These are phyloP conservation scores for Ammospiza nelsoni DNA, from an alignment of 2,113 vertebrate species.

Conservation along the genomic window DNA sequence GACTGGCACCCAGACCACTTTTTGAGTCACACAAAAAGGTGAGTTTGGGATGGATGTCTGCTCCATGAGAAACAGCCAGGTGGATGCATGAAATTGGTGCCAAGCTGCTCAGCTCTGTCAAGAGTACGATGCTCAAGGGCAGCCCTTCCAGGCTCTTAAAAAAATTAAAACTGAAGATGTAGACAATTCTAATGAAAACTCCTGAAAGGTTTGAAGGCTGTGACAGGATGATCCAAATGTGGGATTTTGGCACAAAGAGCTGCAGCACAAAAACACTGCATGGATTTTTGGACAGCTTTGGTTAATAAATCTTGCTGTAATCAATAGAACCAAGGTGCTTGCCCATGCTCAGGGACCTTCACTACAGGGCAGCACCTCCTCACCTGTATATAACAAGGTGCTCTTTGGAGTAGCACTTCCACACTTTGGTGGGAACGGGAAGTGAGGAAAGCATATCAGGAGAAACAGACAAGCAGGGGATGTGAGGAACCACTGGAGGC, in stretches of 20 bases:
- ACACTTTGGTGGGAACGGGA: background rate
- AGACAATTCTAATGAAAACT: background rate
- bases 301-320: background rate
- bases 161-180: background rate
- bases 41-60: background rate
- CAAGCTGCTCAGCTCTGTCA: background rate
- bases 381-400: background rate
- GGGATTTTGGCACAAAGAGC: background rate
- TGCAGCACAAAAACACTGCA: background rate
- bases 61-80: background rate
- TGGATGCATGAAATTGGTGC: background rate
- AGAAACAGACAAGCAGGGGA: background rate
- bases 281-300: background rate
- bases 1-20: background rate
- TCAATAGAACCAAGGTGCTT: background rate
- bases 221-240: background rate
- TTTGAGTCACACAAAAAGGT: background rate
- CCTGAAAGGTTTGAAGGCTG: background rate
- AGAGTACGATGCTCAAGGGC: background rate
- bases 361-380: background rate
- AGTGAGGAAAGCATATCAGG: background rate
- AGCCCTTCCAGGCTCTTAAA: background rate
- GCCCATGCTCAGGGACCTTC: background rate
- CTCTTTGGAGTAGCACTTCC: background rate
- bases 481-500: background rate